Evolutionary conservation across 1,140 invertebrate species (phyloP), one percentile per base, ranked within the genome.

Genomic region (Triops cancriformis): DNA sequence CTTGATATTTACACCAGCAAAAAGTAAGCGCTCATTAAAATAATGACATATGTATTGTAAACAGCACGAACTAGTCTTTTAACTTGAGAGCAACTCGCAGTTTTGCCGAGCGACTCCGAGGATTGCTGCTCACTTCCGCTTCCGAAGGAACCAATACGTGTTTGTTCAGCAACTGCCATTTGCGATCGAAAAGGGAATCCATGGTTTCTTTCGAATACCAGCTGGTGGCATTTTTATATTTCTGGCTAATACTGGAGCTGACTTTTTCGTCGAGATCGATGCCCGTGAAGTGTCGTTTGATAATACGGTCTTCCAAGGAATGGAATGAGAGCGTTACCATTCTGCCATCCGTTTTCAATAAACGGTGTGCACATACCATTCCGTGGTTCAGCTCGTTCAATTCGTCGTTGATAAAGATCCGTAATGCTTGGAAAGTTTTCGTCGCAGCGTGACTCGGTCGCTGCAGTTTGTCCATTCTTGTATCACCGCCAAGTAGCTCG

Each of bases 361-460:
- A 93, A 79, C 89, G 87, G 74, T 91, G 87, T 0, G 94, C 92
- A 80, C 96, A 82, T 43, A 93, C 82, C 82, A 98, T 89, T 1
- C 89, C 96, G 85, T 94, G 94, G 86, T 97, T 94, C 5, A 98
- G 89, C 87, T 98, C 96, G 85, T 98, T 98, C 0, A 98, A 85
- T 86, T 99, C 96, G 85, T 99, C 94, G 84, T 99, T 99, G 0
- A 98, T 94, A 86, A 98, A 97, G 80, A 98, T 98, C 81, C 96
- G 86, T 77, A 99, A 83, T 0, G 96, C 96, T 87, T 97, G 94
- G 86, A 98, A 98, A 0, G 94, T 91, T 88, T 95, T 96, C 3
- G 94, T 97, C 0, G 96, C 96, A 79, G 88, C 87, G 83, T 97
- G 95, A 7, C 91, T 84, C n/a, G 87, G 88, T 81, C 93, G 87